A percentile compares a stretch with the other conserved stretches of the same genome.
phyloP scores from a whole-genome alignment of 2,888 invertebrate species.

The Phalera bucephala region DNA sequence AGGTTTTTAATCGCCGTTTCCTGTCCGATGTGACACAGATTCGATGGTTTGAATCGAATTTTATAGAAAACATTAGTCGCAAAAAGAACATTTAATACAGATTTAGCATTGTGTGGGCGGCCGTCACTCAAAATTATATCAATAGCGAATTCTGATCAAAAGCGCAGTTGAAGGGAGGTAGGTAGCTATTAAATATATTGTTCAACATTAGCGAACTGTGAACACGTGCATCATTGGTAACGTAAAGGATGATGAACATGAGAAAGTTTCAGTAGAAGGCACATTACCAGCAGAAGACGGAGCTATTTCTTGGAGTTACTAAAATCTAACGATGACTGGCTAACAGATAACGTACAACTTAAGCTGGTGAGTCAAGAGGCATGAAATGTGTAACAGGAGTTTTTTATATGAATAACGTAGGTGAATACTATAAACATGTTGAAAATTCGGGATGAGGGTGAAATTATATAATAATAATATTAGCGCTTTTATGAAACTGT shows the following conservation, averaged over 20 bases:
- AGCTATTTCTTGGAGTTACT: no score
- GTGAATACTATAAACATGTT: no score
- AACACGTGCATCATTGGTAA: constrained; percentile 24
- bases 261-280: no score
- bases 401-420: no score
- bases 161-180: constrained; percentile 34
- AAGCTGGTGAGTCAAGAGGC: no score
- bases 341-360: no score
- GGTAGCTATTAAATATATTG: constrained; percentile 26
- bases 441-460: no score
- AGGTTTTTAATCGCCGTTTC: constrained; percentile 57
- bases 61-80: constrained; percentile 55
- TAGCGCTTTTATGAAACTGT: no score
- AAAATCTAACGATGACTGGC: no score
- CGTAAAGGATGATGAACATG: neutral
- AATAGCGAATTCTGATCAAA: constrained; percentile 47
- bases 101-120: constrained; percentile 70
- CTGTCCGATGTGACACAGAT: constrained; percentile 62
- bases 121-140: constrained; percentile 70
- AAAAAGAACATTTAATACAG: constrained; percentile 76
- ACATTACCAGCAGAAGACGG: no score
- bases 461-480: no score
- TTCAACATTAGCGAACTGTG: constrained; percentile 15
- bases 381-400: no score
- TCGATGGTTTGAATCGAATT: constrained; percentile 33